Base-by-base conservation (phyloP, 2,113 vertebrate genomes). In the Copsychus sechellarum region DNA sequence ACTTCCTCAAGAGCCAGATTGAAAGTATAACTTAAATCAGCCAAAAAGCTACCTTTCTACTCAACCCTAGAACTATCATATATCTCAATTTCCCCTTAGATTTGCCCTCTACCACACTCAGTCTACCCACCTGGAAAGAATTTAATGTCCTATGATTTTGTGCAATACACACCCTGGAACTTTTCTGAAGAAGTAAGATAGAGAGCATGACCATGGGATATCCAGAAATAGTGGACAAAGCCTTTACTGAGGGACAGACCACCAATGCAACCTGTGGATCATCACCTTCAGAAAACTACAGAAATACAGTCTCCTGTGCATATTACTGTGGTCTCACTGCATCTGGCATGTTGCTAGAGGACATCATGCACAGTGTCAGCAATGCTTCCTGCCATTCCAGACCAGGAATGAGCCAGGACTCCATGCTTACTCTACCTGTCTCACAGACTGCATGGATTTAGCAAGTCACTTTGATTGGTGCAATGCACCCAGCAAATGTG, bases 291-390 rank as follows among this genome's bases (percentile, higher is more conserved):
- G 42, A 61, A 80, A 76, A 72, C 14, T 26, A 22, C 57, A 83
- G 57, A 54, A 45, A 58, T 17, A 7, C 43, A 66, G 28, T 11
- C 9, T 28, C 3, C 28, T 22, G 7, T 26, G 11, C 4, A 1
- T 16, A 14, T 57, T 50, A 20, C 25, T 72, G 34, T 71, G 26
- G 2, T 50, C 33, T 72, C 48, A 13, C 47, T 36, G 38, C 15
- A 8, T 29, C 18, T 9, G 14, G 7, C 21, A 21, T 0, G 5
- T 6, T 58, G 28, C 20, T 28, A 17, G 29, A 64, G 47, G 8
- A 28, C 6, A 6, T 11, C 38, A 50, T 0, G 3, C 0, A 0
- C 11, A 42, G 21, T 4, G 6, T 2, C 47, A 33, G 2, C 0
- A 0, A 9, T 22, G 20, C 16, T 36, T 74, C 16, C 71, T 58